These are phyloP conservation scores for Oreochromis tanganicae DNA, from an alignment of 2,113 vertebrate species.

Conservation along the genomic window DNA sequence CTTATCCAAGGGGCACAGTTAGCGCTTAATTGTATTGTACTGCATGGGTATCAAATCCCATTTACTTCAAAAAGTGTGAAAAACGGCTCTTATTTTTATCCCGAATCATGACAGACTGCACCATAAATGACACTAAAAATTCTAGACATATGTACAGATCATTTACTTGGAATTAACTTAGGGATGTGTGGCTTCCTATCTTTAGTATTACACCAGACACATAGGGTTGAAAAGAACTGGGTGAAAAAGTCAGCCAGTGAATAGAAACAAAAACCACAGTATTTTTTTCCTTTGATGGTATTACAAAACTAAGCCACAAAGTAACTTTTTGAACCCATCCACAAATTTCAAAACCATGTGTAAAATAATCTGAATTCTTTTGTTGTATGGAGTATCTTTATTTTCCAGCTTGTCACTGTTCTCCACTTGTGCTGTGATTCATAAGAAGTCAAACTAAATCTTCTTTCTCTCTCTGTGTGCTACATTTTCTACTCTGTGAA, in stretches of 20 bases:
- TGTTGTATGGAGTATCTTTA: not conserved
- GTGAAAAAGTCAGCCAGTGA: not conserved
- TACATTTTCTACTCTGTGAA: not conserved
- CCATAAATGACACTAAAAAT: not conserved
- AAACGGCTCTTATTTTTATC: not conserved
- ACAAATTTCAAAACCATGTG: not conserved
- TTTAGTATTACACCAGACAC: not conserved
- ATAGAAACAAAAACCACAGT: not conserved
- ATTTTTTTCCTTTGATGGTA: constrained; percentile 10
- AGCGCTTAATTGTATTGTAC: not conserved
- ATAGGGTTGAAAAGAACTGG: not conserved
- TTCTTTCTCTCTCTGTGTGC: not conserved
- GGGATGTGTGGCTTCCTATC: not conserved
- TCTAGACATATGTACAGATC: not conserved
- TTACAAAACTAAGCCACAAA: constrained; percentile 21
- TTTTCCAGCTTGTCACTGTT: not conserved
- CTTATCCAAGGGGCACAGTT: not conserved
- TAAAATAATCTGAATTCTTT: not conserved
- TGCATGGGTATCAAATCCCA: not conserved
- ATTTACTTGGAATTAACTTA: not conserved
- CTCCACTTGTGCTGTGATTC: not conserved
- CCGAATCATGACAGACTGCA: not conserved
- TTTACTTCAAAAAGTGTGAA: not conserved
- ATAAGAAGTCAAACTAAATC: not conserved
- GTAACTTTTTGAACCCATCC: not conserved